Base-by-base conservation (phyloP, 2,113 vertebrate genomes). In the Glareola pratincola region DNA sequence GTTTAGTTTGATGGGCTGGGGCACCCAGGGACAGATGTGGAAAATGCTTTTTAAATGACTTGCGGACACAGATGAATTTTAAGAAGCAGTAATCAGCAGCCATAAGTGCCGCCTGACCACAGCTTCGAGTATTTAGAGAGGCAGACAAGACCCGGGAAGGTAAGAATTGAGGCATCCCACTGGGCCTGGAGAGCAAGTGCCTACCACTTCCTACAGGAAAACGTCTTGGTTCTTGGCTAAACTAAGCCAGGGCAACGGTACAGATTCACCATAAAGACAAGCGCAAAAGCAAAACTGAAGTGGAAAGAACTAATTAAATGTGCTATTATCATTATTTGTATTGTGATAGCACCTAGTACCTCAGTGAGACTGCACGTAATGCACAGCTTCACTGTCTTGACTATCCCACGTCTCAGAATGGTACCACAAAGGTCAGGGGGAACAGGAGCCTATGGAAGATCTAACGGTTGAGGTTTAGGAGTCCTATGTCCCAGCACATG, bases 1-100 rank as follows among this genome's bases (percentile, higher is more conserved):
- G 88, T 92, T 96, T 92, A 80, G 74, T 62, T n/a, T 39, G 72
- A 92, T 69, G 86, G 91, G 95, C 83, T 84, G 80, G 68, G 94
- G 94, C 92, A 92, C 87, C 56, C 85, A 72, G 41, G 82, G 94
- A 85, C 83, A 95, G 96, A 97, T 85, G 92, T 92, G 88, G 92
- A 95, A 96, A 97, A 96, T 63, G 92, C 91, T 93, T 95, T 96
- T 95, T 73, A 94, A 95, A 88, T 88, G 48, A 73, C 90, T 79
- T 81, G 94, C 0, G 85, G 96, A 89, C 36, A 30, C 45, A 62
- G 96, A 94, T 91, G 96, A 96, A 97, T 97, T 97, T 97, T 96
- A 97, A 97, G 97, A 97, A 97, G 95, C 90, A 90, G 90, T 95
- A 96, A 96, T 97, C 94, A 95, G 94, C 1, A 83, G 88, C 92